Percentiles rank a stretch among this genome's conserved stretches.
Conservation (phyloP, 2,113 vertebrate species). For the Xiphophorus couchianus region DNA sequence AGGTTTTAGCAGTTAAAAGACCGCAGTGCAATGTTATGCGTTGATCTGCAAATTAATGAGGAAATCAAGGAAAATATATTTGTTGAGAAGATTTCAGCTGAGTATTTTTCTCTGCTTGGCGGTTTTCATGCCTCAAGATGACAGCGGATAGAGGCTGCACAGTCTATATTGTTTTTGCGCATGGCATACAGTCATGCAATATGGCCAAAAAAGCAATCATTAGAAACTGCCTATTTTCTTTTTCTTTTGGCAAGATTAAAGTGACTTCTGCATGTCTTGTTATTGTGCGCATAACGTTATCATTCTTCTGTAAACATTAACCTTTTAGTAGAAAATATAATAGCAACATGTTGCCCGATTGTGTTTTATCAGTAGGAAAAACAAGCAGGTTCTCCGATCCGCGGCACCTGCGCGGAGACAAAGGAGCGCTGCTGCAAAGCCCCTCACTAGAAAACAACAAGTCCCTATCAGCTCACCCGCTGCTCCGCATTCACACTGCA, state of each 20-base stretch:
- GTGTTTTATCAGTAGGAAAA: not conserved
- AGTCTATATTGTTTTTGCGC: slow-evolving; percentile 52
- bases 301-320: not conserved
- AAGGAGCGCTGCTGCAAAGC: slow-evolving; percentile 55
- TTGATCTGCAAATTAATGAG: not conserved
- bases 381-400: slow-evolving; percentile 24
- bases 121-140: slow-evolving; percentile 34
- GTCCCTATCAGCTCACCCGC: not conserved
- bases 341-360: slow-evolving; percentile 37
- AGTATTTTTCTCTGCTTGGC: not conserved
- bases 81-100: slow-evolving; percentile 47
- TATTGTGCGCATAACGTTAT: not conserved
- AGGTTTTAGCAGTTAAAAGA: slow-evolving; percentile 15
- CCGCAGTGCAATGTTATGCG: slow-evolving; percentile 28
- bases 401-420: slow-evolving; percentile 62
- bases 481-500: slow-evolving; percentile 36
- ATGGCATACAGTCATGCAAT: slow-evolving; percentile 39
- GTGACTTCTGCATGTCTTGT: not conserved
- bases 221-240: not conserved
- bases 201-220: not conserved
- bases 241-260: not conserved
- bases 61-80: slow-evolving; percentile 14
- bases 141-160: slow-evolving; percentile 73
- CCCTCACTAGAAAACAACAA: slow-evolving; percentile 49
- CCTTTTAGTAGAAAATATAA: not conserved